Evolutionary conservation across 1,140 invertebrate genomes (phyloP).

Genomic region (Euwallacea similis): DNA sequence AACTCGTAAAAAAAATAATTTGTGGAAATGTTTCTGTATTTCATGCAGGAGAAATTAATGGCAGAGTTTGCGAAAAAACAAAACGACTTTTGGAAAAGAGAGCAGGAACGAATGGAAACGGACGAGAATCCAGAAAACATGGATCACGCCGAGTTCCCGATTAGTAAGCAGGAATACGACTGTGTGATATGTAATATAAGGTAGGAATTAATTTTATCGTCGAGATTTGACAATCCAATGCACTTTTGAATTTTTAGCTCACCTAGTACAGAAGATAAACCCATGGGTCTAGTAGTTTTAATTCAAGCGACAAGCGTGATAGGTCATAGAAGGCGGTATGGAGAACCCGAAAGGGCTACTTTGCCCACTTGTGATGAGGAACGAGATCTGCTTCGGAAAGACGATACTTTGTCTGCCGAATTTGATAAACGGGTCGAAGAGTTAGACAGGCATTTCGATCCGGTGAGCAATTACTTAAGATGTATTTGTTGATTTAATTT

Average conservation of each 20-base stretch:
- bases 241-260: slow-evolving; percentile 59
- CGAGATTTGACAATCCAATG: slow-evolving; percentile 4
- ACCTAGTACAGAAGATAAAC: slow-evolving; percentile 80
- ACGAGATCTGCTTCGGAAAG: slow-evolving; percentile 56
- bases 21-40: slow-evolving; percentile 6
- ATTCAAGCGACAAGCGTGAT: slow-evolving; percentile 83
- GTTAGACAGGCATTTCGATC: slow-evolving; percentile 73
- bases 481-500: background rate
- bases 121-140: slow-evolving; percentile 51
- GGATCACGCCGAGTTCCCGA: slow-evolving; percentile 58
- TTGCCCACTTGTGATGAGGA: slow-evolving; percentile 72
- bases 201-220: slow-evolving; percentile 12
- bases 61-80: slow-evolving; percentile 89
- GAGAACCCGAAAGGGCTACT: slow-evolving; percentile 59
- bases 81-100: slow-evolving; percentile 83
- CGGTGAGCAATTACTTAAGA: slow-evolving; percentile 55
- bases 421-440: slow-evolving; percentile 71
- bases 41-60: slow-evolving; percentile 75
- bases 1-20: background rate
- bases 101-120: slow-evolving; percentile 63
- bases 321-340: slow-evolving; percentile 68
- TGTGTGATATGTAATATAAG: slow-evolving; percentile 88
- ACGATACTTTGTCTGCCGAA: slow-evolving; percentile 65
- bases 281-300: slow-evolving; percentile 87
- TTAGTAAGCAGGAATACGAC: slow-evolving; percentile 80